Evolutionary conservation across 2,888 invertebrate species (phyloP).

Genomic region (Baronia brevicornis): DNA sequence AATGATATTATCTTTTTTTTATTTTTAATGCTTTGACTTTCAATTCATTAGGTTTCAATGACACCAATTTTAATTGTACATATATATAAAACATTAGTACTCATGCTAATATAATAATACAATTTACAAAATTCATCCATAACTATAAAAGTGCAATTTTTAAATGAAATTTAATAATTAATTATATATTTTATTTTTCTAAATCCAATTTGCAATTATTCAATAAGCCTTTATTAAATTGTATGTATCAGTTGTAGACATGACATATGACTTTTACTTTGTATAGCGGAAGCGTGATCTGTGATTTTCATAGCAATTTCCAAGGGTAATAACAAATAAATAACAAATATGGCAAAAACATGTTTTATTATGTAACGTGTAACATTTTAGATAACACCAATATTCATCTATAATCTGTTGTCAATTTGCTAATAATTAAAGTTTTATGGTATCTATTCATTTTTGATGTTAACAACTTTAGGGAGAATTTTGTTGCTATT

Average conservation of each 20-base stretch:
- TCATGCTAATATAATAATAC: too few relatives aligned
- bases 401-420: conserved; percentile 12
- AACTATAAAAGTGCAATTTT: too few relatives aligned
- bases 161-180: too few relatives aligned
- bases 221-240: conserved; percentile 3
- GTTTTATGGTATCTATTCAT: conserved; percentile 3
- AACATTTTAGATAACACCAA: conserved; percentile 10
- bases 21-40: conserved; percentile 45
- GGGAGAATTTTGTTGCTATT: conserved; percentile 41
- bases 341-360: background rate
- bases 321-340: conserved; percentile 4
- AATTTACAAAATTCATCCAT: too few relatives aligned
- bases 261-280: conserved; percentile 3
- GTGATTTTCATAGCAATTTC: conserved; percentile 23
- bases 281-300: conserved; percentile 28
- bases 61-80: conserved; percentile 17
- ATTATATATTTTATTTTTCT: too few relatives aligned
- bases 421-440: conserved; percentile 9
- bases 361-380: background rate
- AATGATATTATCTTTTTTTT: conserved; percentile 58
- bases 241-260: conserved; percentile 2
- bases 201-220: too few relatives aligned
- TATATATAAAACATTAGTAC: too few relatives aligned
- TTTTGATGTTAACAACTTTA: conserved; percentile 17
- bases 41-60: conserved; percentile 36